Evolutionary conservation across 2,888 invertebrate genomes (phyloP).

Genomic region (Ophion ellenae): DNA sequence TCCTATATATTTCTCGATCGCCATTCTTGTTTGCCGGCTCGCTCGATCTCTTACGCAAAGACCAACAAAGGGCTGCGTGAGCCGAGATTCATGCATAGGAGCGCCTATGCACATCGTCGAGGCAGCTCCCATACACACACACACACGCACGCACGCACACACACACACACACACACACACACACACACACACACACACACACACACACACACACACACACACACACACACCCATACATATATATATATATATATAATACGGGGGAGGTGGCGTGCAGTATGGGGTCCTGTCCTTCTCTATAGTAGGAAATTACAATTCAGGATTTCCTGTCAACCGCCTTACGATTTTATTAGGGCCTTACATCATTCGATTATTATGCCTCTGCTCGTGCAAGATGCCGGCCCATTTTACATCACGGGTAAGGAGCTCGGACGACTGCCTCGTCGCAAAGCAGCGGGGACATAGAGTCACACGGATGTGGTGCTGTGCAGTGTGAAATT

Average conservation of each 20-base stretch:
- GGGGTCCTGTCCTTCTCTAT: constrained; percentile 55
- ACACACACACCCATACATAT: no score
- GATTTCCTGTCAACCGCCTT: constrained; percentile 80
- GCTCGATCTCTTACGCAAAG: constrained; percentile 73
- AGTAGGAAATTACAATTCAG: constrained; percentile 67
- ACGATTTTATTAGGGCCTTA: constrained; percentile 83
- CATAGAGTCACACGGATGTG: background rate
- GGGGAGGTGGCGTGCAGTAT: constrained; percentile 75
- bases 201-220: no score
- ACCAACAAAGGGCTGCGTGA: constrained; percentile 75
- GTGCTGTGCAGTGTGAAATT: background rate
- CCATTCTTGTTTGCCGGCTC: constrained; percentile 73
- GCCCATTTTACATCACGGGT: constrained; percentile 15
- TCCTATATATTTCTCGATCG: constrained; percentile 75
- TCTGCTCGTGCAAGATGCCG: constrained; percentile 25
- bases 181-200: background rate
- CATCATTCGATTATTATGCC: constrained; percentile 80
- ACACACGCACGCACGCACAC: no score
- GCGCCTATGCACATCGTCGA: constrained; percentile 65
- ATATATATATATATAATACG: constrained; percentile 57
- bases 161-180: no score
- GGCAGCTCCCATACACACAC: constrained; percentile 30
- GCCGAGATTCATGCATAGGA: constrained; percentile 68
- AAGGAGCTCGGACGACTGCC: constrained; percentile 12
- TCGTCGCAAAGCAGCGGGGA: constrained; percentile 1